phyloP scores from a whole-genome alignment of 2,113 vertebrate species.

The Arizona elegans region DNA sequence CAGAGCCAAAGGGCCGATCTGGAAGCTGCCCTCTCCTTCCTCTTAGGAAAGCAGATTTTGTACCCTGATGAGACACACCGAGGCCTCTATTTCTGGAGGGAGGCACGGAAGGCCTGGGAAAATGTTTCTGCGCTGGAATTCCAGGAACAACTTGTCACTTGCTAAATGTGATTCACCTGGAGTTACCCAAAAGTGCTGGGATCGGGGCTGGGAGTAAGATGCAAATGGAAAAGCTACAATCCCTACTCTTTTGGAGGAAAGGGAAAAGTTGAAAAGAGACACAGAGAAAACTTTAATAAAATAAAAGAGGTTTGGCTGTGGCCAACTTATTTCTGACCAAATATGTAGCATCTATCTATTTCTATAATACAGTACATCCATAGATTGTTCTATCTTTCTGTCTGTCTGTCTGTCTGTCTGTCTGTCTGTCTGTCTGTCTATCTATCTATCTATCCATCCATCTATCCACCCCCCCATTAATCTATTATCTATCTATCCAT shows the following conservation, averaged over 20 bases:
- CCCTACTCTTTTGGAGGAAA: background rate
- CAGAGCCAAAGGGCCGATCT: constrained; percentile 56
- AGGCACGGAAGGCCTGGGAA: constrained; percentile 59
- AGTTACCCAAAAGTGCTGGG: constrained; percentile 14
- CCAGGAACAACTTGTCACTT: constrained; percentile 50
- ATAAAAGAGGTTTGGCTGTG: background rate
- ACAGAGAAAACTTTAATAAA: background rate
- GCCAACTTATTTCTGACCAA: background rate
- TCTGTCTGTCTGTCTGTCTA: too few species aligned
- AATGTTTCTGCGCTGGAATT: constrained; percentile 56
- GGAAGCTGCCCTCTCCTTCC: constrained; percentile 62
- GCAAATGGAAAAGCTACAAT: constrained; percentile 15
- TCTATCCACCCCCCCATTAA: too few species aligned
- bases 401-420: too few species aligned
- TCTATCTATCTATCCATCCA: too few species aligned
- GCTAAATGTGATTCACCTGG: constrained; percentile 49
- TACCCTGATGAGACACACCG: constrained; percentile 29
- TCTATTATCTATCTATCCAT: too few species aligned
- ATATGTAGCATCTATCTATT: background rate
- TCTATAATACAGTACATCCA: background rate
- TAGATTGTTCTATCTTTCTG: background rate
- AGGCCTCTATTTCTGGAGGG: constrained; percentile 46
- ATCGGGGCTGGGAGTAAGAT: constrained; percentile 37
- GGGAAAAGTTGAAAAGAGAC: background rate
- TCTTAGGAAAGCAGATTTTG: constrained; percentile 59